Base-by-base conservation (phyloP, 2,797 vertebrate genomes). In the Tinamus major region DNA sequence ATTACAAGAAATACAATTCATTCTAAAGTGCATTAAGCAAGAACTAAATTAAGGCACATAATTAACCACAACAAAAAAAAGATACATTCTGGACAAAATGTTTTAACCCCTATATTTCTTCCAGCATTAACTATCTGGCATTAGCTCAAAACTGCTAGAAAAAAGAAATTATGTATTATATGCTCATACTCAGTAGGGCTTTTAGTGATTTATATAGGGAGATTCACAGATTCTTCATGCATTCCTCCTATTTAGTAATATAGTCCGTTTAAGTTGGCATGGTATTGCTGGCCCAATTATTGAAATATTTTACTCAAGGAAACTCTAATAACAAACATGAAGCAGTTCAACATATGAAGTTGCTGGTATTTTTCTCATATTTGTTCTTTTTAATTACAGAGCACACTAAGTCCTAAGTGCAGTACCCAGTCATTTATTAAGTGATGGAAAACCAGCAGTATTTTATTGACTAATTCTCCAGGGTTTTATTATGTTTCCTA, bases 371-470 rank as follows among this genome's bases (percentile, higher is more conserved):
- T 94, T 92, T 84, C 89, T 94, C 49, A 89, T 93, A 90, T 95
- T 96, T 95, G 95, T 95, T 95, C 93, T 96, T 93, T 96, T 96
- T 95, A 95, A 96, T 95, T 93, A 92, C 92, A 87, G 78, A 94
- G 63, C 85, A 81, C 84, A 85, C 56, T 82, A 84, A 91, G 74
- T 79, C 93, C 48, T 87, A 92, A 55, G 70, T 2, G 11, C 67
- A 85, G 89, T 58, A 91, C 80, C 83, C 58, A 46, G 46, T 81
- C 75, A 78, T 91, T 95, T 96, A 95, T 96, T 95, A 94, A 94
- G 84, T 85, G 89, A 87, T 95, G 86, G 84, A 89, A 92, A 79
- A 93, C 65, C 78, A 71, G 83, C 78, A 71, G 65, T 79, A 72
- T 93, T 93, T 96, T 95, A 95, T 96, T 95, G 95, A 94, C 87